phyloP scores from a whole-genome alignment of 2,797 vertebrate genomes.

The Morus bassanus region DNA sequence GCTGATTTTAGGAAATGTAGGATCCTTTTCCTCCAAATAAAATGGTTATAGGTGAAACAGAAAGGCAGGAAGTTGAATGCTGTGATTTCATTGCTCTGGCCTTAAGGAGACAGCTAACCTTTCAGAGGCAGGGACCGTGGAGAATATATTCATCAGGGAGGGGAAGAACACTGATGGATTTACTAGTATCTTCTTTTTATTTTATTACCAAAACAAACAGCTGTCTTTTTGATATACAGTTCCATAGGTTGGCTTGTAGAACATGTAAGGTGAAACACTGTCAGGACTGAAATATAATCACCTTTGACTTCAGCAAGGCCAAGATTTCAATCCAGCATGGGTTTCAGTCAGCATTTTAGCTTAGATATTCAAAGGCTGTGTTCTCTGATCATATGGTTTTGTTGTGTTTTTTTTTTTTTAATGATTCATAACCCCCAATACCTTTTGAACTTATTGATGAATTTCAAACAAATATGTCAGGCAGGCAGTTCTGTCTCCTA shows the following conservation, averaged over 20 bases:
- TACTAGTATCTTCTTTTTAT: conserved; percentile 12
- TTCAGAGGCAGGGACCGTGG: background rate
- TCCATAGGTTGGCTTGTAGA: background rate
- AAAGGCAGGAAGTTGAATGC: background rate
- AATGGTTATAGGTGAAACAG: background rate
- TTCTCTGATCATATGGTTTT: background rate
- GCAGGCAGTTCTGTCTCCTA: background rate
- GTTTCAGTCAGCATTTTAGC: background rate
- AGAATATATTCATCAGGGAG: conserved; percentile 27
- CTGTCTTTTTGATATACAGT: conserved; percentile 37
- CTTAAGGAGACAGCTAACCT: background rate
- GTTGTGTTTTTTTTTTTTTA: background rate
- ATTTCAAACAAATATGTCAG: background rate
- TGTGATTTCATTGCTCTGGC: background rate
- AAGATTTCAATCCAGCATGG: background rate
- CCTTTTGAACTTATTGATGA: background rate
- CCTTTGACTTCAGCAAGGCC: conserved; percentile 5
- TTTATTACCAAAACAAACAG: conserved; percentile 58
- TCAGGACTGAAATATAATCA: conserved; percentile 2
- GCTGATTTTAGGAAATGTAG: background rate
- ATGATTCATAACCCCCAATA: background rate
- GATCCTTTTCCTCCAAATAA: background rate
- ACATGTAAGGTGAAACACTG: background rate
- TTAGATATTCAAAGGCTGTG: background rate
- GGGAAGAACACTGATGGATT: conserved; percentile 2